Percentiles rank a stretch among this genome's conserved stretches.
These are phyloP conservation scores for Ptychoptera contaminata DNA, from an alignment of 2,888 invertebrate genomes.

Conservation along the genomic window DNA sequence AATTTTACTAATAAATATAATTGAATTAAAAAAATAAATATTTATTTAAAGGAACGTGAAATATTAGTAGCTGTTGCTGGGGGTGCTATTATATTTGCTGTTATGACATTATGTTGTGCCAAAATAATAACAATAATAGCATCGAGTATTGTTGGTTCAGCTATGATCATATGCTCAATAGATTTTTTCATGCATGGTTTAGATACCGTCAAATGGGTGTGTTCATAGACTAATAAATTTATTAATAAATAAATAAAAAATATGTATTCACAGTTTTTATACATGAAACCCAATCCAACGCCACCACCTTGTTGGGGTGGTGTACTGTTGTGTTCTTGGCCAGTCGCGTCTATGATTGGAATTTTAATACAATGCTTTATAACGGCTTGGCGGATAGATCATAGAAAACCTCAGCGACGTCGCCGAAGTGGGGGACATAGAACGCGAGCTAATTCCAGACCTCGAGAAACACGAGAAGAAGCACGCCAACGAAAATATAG, in stretches of 20 bases:
- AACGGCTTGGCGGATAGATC: conserved; percentile 31
- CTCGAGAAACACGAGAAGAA: conserved; percentile 61
- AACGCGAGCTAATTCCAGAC: conserved; percentile 33
- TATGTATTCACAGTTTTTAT: conserved; percentile 12
- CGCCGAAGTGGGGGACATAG: conserved; percentile 13
- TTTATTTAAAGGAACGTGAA: conserved; percentile 22
- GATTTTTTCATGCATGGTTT: conserved; percentile 30
- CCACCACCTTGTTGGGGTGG: conserved; percentile 32
- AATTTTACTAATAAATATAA: neutral
- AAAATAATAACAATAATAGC: conserved; percentile 29
- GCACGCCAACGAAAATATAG: conserved; percentile 71
- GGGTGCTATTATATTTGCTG: conserved; percentile 29
- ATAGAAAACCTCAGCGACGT: conserved; percentile 25
- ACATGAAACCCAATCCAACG: conserved; percentile 28
- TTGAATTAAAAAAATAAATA: neutral
- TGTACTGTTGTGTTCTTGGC: conserved; percentile 28
- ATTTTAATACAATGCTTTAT: conserved; percentile 31
- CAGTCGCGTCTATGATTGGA: conserved; percentile 26
- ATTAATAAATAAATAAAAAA: neutral
- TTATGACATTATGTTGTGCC: conserved; percentile 28
- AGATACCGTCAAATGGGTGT: conserved; percentile 28
- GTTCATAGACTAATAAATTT: neutral
- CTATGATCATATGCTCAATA: conserved; percentile 28
- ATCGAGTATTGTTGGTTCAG: conserved; percentile 30
- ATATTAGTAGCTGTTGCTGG: conserved; percentile 30